Base-by-base conservation (phyloP, 2,888 invertebrate species). In the Mongoloraphidia duomilia region DNA sequence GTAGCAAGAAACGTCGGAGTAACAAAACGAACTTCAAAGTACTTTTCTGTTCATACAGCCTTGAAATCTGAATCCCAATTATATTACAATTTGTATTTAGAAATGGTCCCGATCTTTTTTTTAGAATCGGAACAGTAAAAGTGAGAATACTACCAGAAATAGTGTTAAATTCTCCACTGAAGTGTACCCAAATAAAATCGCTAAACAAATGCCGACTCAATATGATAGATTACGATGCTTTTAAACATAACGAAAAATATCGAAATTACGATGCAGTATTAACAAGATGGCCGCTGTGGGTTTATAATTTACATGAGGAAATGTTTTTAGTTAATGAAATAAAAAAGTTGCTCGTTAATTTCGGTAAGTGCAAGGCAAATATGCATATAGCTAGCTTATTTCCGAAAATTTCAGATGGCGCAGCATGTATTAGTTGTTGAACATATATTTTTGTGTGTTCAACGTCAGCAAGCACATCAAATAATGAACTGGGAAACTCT, bases 131-230 rank as follows among this genome's bases (percentile, higher is more conserved):
- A 35, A 68, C 72, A 57, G 79, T 76, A 4, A 74, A 74, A 55
- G 82, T 86, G 1, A 72, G 73, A 61, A 79, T 87, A 49, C 63
- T 86, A 52, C 80, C 82, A 0, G 87, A 88, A 63, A 70, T 78
- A 41, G 67, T 68, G 36, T 65, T 84, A 45, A 69, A 71, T 1
- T 74, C 79, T 52, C 77, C 79, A 0, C 60, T 75, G 3, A 63
- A 61, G 47, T 65, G 69, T 52, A 66, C 71, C 2, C 67, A 74
- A 51, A 61, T 74, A 54, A 64, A 67, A 2, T 65, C 70, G 10
- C 59, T 74, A 53, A 70, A 68, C 57, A 63, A 66, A 40, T 69
- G 67, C 51, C 66, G 70, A 34, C 65, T 63, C 14, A 62, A 62
- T 46, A 56, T 54, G 34, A 54, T 56, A 4, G 56, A 61, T 49